A percentile compares a stretch with the other conserved stretches of the same genome.
Conservation (phyloP, 2,113 vertebrate genomes). For the Toxotes chatareus region DNA sequence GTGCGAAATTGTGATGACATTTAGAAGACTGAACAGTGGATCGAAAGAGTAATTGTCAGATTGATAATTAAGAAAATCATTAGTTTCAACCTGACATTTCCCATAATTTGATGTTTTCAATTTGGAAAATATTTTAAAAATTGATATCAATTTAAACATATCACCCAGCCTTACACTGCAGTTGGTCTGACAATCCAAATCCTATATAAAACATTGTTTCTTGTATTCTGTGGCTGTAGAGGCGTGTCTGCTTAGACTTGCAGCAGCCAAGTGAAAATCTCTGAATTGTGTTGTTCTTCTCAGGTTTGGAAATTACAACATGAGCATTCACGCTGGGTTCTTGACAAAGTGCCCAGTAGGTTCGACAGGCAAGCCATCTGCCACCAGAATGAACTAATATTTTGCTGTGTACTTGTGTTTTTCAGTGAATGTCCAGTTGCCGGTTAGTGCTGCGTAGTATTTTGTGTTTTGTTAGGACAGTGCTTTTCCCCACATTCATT, state of each 20-base stretch:
- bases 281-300: background rate
- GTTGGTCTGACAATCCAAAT: background rate
- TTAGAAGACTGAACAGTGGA: background rate
- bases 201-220: background rate
- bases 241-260: background rate
- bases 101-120: too few species aligned
- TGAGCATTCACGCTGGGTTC: conserved; percentile 23
- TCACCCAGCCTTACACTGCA: background rate
- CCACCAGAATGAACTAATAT: conserved; percentile 28
- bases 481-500: background rate
- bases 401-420: background rate
- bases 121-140: too few species aligned
- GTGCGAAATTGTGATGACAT: background rate
- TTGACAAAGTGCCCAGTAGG: conserved; percentile 15
- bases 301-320: conserved; percentile 18
- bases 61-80: background rate
- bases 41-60: background rate
- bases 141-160: too few species aligned
- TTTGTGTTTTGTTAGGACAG: background rate
- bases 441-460: background rate
- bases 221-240: background rate
- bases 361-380: conserved; percentile 43
- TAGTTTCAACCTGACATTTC: background rate
- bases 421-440: background rate
- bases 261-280: background rate